A percentile compares a stretch with the other conserved stretches of the same genome.
phyloP scores from a whole-genome alignment of 2,797 vertebrate genomes.

The Phrynocephalus forsythii region DNA sequence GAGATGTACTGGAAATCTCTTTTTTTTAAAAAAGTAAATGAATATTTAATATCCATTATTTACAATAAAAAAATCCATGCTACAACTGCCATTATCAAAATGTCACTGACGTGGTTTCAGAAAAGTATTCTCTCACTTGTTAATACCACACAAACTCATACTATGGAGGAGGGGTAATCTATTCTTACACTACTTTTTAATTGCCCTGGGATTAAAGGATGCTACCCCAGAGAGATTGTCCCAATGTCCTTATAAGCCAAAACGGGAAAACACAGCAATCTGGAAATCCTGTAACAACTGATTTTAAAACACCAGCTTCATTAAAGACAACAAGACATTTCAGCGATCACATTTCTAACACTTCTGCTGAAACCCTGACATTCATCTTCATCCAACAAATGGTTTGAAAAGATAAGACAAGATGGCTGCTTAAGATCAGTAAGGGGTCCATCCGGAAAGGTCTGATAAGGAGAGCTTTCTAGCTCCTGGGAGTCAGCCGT shows the following conservation, averaged over 20 bases:
- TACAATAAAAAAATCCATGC: neutral
- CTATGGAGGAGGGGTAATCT: neutral
- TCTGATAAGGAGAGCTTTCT: constrained; percentile 54
- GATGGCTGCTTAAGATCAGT: constrained; percentile 29
- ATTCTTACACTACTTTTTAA: neutral
- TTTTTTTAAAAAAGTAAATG: neutral
- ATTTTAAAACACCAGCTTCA: neutral
- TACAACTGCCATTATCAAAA: neutral
- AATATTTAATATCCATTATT: neutral
- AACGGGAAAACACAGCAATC: neutral
- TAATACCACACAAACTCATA: neutral
- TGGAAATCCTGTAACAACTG: neutral
- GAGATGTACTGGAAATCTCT: neutral
- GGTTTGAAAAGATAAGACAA: constrained; percentile 64
- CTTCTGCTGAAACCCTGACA: neutral
- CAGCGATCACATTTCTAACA: neutral
- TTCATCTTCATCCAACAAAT: constrained; percentile 41
- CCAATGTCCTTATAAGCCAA: neutral
- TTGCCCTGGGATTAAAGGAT: neutral
- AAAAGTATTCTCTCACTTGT: neutral
- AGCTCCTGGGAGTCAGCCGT: neutral
- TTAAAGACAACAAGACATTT: neutral
- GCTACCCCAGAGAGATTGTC: neutral
- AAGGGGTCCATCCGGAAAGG: constrained; percentile 34
- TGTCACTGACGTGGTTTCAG: neutral